Base-by-base conservation (phyloP, 1,140 invertebrate genomes). In the Drosophila chauvacae region DNA sequence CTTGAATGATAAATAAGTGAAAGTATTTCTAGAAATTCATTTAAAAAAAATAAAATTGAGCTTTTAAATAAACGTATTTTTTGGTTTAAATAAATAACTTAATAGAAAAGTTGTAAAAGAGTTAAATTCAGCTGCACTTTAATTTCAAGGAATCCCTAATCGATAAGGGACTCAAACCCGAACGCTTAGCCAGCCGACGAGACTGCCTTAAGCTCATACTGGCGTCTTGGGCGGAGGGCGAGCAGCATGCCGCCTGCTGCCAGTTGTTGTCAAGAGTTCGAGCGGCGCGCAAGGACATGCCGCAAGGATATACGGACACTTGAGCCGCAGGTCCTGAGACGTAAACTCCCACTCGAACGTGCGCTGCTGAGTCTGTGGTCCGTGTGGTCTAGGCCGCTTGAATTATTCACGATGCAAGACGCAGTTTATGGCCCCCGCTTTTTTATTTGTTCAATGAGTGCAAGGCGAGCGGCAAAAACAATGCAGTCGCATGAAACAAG, bases 401-500 rank as follows among this genome's bases (percentile, higher is more conserved):
- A 87, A 87, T 88, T 88, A 87, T 87, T 87, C 45, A 87, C 68
- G 59, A 64, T 45, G 55, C 26, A 80, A 77, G 74, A 62, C 69
- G 62, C 59, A 78, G 77, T 87, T 87, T 87, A 88, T 66, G 84
- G 61, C 83, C 56, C 30, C 39, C 58, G 23, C 59, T 57, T 30
- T 42, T 50, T 35, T 37, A 28, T 28, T 57, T 37, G 53, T 70
- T 33, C 47, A 55, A 44, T 39, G 70, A 74, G 72, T 75, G 72
- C 72, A 77, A 76, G 55, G 47, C 53, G 48, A 41, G n/a, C 35
- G 44, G 70, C 56, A 83, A 45, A 82, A 53, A 73, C 83, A 87
- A 82, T 75, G 83, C 83, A 87, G 72, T 68, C 73, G 71, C 69
- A 82, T 65, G 61, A 80, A 70, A 80, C 58, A 77, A 68, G 76